These are phyloP conservation scores for Heliconius cydno DNA, from an alignment of 2,888 invertebrate genomes.

Conservation along the genomic window DNA sequence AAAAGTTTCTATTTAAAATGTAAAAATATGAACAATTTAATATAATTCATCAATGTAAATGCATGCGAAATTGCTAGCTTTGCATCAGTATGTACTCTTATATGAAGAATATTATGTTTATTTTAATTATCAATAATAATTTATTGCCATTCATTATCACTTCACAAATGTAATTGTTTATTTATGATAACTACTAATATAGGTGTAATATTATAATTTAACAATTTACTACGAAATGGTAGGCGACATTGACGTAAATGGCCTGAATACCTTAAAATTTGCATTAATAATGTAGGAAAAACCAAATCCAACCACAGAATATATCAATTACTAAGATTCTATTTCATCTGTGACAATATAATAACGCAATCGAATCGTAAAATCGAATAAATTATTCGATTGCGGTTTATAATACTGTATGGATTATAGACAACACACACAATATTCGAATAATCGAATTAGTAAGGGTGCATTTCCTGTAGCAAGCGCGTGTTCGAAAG, in stretches of 20 bases:
- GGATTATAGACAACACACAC: neutral
- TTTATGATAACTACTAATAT: neutral
- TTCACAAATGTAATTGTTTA: neutral
- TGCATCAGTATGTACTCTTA: neutral
- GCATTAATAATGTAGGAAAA: slow-evolving; percentile 11
- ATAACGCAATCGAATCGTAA: neutral
- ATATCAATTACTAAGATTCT: slow-evolving; percentile 6
- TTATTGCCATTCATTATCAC: neutral
- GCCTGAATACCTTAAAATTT: slow-evolving; percentile 3
- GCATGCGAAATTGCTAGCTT: neutral
- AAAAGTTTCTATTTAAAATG: no score
- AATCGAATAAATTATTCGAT: slow-evolving; percentile 15
- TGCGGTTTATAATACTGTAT: neutral
- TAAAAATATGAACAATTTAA: neutral
- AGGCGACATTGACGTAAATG: slow-evolving; percentile 8
- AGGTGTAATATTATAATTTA: neutral
- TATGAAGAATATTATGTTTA: neutral
- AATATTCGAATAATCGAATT: neutral
- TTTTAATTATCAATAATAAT: neutral
- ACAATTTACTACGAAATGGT: neutral
- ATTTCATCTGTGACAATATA: slow-evolving; percentile 18
- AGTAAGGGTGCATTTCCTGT: neutral
- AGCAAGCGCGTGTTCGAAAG: slow-evolving; percentile 3
- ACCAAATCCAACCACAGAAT: slow-evolving; percentile 16
- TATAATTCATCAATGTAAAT: neutral